Base-by-base conservation (phyloP, 2,113 vertebrate species). In the Serilophus lunatus region DNA sequence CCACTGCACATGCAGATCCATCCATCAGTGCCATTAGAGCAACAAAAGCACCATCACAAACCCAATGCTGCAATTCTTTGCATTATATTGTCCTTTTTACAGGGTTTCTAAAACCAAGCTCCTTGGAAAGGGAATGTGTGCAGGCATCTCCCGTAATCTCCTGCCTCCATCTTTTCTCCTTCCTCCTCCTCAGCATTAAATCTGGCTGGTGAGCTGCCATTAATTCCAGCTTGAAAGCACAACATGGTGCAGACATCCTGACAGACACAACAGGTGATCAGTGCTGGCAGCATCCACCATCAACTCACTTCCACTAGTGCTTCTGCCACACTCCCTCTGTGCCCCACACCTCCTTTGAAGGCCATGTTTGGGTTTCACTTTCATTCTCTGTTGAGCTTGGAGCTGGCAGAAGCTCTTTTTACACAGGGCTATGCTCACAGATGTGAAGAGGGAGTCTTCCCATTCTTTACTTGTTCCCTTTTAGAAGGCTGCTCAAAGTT, bases 1-100 rank as follows among this genome's bases (percentile, higher is more conserved):
- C 75, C 49, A 2, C 6, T 35, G 51, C 57, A 20, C 0, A 0
- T 8, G 4, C 3, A 44, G 47, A 18, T 23, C 18, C 31, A 59
- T 3, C 28, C 38, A 9, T 8, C 2, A 4, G 28, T 3, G 36
- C 47, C 7, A 7, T 4, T 36, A 53, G 60, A 35, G 28, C 2
- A 28, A 33, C 19, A 61, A 40, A 38, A 23, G 0, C 13, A 35
- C 19, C 45, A 18, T 8, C 44, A 71, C 18, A 51, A 66, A 63
- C 11, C 17, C 75, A 63, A 9, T 0, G 29, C 49, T 77, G 64
- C 9, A 3, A 33, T 65, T 40, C 25, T n/a, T 53, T 8, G 16
- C 10, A 8, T 36, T 16, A 1, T 6, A 13, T 42, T 33, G 40
- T 38, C 29, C 26, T 22, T 47, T 12, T 24, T 29, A 69, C 7